A percentile compares a stretch with the other conserved stretches of the same genome.
phyloP scores from a whole-genome alignment of 2,888 invertebrate species.

The Galerucella nymphaeae region DNA sequence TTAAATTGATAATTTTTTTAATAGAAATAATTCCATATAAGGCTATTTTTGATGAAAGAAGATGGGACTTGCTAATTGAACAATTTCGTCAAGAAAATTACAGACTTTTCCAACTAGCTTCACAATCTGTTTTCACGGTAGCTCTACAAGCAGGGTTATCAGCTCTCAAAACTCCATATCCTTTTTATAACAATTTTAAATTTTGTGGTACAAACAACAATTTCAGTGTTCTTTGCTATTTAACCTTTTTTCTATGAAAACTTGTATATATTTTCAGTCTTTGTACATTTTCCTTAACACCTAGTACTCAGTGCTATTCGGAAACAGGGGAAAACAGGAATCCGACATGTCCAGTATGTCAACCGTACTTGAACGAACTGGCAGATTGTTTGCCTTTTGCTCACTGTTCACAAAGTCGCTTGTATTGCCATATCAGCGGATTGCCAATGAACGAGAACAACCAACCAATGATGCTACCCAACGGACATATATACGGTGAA shows the following conservation, averaged over 20 bases:
- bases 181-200: constrained; percentile 61
- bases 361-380: constrained; percentile 85
- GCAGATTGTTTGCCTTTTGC: constrained; percentile 91
- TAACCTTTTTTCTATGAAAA: too few relatives aligned
- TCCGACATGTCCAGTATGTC: constrained; percentile 93
- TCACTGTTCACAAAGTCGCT: constrained; percentile 94
- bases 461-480: constrained; percentile 98
- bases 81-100: constrained; percentile 96
- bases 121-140: constrained; percentile 91
- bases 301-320: constrained; percentile 76
- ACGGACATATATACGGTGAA: constrained; percentile 97
- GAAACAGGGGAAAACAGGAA: constrained; percentile 74
- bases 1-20: constrained; percentile 36
- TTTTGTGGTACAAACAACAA: too few relatives aligned
- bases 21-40: constrained; percentile 77
- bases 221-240: too few relatives aligned
- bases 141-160: constrained; percentile 94
- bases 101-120: constrained; percentile 91
- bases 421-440: constrained; percentile 92
- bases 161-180: constrained; percentile 92
- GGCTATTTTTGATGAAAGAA: constrained; percentile 72
- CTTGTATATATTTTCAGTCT: too few relatives aligned
- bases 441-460: constrained; percentile 96
- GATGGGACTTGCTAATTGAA: constrained; percentile 87
- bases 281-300: constrained; percentile 49